These are phyloP conservation scores for Epinotia ramella DNA, from an alignment of 2,888 invertebrate species.

Conservation along the genomic window DNA sequence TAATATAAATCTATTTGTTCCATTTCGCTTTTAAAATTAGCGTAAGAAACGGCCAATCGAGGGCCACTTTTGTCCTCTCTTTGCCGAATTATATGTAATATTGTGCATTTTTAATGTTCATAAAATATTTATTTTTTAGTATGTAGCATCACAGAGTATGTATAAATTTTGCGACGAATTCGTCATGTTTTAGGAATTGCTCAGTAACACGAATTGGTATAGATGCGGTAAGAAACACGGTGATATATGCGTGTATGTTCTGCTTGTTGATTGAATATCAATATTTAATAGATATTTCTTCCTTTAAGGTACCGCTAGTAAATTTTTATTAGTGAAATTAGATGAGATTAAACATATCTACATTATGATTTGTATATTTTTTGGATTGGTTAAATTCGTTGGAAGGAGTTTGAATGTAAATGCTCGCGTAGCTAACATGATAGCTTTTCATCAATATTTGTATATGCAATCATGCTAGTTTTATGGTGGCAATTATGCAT, in stretches of 20 bases:
- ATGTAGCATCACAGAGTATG: conserved; percentile 40
- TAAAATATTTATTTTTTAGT: conserved; percentile 41
- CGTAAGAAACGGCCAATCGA: conserved; percentile 41
- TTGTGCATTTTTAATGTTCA: conserved; percentile 43
- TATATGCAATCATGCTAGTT: neutral
- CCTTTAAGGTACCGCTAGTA: neutral
- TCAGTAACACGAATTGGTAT: conserved; percentile 7
- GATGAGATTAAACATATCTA: conserved; percentile 7
- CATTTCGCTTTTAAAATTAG: conserved; percentile 44
- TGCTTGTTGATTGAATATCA: conserved; percentile 7
- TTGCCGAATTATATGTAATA: conserved; percentile 67
- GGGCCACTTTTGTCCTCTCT: conserved; percentile 62
- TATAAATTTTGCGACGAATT: conserved; percentile 7
- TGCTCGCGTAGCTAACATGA: neutral
- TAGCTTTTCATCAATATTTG: neutral
- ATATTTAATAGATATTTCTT: conserved; percentile 18
- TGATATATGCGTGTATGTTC: neutral
- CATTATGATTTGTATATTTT: neutral
- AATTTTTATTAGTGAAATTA: neutral
- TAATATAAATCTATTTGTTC: conserved; percentile 36
- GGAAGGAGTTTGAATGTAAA: neutral
- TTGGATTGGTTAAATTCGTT: neutral
- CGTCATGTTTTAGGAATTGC: conserved; percentile 27
- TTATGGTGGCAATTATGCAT: neutral
- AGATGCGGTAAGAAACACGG: neutral